Conservation (phyloP, 1,140 invertebrate species). For the Ips nitidus region DNA sequence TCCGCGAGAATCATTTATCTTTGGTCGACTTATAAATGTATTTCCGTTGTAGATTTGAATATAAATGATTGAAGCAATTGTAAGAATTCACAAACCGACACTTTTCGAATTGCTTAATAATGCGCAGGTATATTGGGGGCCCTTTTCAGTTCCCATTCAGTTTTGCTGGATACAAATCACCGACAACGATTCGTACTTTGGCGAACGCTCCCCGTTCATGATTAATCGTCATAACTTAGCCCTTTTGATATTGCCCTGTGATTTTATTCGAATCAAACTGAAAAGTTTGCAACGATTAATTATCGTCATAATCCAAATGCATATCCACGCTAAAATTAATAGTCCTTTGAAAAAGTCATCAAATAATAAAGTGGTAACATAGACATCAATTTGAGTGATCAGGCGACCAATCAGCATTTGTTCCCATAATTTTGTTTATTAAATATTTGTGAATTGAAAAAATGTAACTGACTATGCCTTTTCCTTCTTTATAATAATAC, state of each 20-base stretch:
- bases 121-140: constrained; percentile 41
- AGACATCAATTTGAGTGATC: too few species aligned
- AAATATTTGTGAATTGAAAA: too few species aligned
- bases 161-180: constrained; percentile 48
- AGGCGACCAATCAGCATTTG: too few species aligned
- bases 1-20: constrained; percentile 32
- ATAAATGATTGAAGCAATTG: constrained; percentile 44
- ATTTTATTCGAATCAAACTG: not conserved
- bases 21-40: constrained; percentile 38
- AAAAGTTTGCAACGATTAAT: not conserved
- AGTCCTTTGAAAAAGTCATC: too few species aligned
- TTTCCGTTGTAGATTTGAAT: constrained; percentile 39
- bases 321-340: too few species aligned
- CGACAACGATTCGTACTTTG: constrained; percentile 51
- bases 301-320: not conserved
- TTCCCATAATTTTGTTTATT: too few species aligned
- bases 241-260: constrained; percentile 11
- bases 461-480: too few species aligned
- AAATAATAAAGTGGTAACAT: too few species aligned
- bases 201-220: constrained; percentile 26
- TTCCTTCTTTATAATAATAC: too few species aligned
- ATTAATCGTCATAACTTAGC: constrained; percentile 34
- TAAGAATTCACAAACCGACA: constrained; percentile 42
- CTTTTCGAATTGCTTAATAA: constrained; percentile 48
- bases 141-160: constrained; percentile 37